Base-by-base conservation (phyloP, 92 coral and sea anemone species). In the Parazoanthus darwini region DNA sequence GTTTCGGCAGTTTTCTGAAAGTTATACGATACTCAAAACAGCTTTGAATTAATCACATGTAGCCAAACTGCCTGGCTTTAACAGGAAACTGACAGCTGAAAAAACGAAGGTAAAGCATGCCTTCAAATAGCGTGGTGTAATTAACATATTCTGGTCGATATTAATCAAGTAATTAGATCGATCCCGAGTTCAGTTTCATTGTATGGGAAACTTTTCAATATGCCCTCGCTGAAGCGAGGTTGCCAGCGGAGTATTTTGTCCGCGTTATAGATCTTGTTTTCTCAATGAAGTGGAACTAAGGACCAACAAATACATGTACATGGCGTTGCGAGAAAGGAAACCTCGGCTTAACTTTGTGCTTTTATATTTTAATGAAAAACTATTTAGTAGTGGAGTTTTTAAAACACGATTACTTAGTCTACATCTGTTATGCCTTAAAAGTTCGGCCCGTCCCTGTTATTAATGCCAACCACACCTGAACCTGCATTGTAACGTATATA, bases 141-240 rank as follows among this genome's bases (percentile, higher is more conserved):
- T 63, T 63, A 63, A 22, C 70, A 63, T 63, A 63, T 63, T 63
- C 6, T 63, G 70, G 70, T 63, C 25, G 26, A 63, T 63, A 63
- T 63, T 63, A 54, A 54, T 54, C 59, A 54, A 54, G 59, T 63
- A 63, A 63, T 63, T 20, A 63, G 7, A 63, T 63, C 70, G 70
- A 63, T 54, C 59, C 18, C 59, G 20, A 23, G 2, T 20, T 23
- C 26, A 48, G 51, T 79, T 56, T 59, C 9, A 54, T 46, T 80
- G 85, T 54, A 44, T 56, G 48, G 68, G 85, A 54, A 58, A 35
- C 70, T 33, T 44, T 56, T 16, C n/a, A 66, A 54, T 80, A 50
- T 80, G 85, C 44, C 11, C 22, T 38, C 58, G 5, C 14, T 78
- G 66, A 51, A 63, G 8, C 26, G 70, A 26, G 70, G 70, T 63